Evolutionary conservation across 2,888 invertebrate species (phyloP).

Genomic region (Andrena bucephala): DNA sequence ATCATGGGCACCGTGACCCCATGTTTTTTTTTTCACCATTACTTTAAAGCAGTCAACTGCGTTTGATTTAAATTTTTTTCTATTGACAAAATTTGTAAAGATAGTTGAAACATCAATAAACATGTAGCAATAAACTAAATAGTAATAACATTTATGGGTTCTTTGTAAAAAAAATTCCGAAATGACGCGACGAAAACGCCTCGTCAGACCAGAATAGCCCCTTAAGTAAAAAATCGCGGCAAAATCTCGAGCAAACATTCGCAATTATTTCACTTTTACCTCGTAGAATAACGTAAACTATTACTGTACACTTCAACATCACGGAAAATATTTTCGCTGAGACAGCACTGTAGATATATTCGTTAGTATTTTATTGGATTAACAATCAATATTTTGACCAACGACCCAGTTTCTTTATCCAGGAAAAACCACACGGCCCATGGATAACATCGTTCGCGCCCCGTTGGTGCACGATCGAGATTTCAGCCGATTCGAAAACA

Average conservation of each 20-base stretch:
- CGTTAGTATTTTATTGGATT: background rate
- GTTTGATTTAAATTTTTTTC: no score
- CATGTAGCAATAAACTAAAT: no score
- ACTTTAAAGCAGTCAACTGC: no score
- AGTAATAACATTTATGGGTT: no score
- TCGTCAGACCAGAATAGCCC: no score
- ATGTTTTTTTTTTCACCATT: no score
- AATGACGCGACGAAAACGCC: no score
- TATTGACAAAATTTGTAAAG: no score
- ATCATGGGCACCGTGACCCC: no score
- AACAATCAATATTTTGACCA: background rate
- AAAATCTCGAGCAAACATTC: background rate
- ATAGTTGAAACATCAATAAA: no score
- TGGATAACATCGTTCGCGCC: background rate
- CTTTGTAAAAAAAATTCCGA: no score
- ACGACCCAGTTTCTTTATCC: background rate
- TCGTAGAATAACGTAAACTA: background rate
- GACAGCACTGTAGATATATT: background rate
- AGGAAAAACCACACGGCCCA: background rate
- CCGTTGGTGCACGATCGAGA: background rate
- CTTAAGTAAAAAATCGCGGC: background rate
- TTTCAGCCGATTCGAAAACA: conserved; percentile 8
- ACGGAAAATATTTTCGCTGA: background rate
- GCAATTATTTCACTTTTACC: background rate
- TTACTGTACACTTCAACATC: background rate